A percentile compares a stretch with the other conserved stretches of the same genome.
Evolutionary conservation across 2,797 vertebrate species (phyloP).

Genomic region (Fistularia commersonii): DNA sequence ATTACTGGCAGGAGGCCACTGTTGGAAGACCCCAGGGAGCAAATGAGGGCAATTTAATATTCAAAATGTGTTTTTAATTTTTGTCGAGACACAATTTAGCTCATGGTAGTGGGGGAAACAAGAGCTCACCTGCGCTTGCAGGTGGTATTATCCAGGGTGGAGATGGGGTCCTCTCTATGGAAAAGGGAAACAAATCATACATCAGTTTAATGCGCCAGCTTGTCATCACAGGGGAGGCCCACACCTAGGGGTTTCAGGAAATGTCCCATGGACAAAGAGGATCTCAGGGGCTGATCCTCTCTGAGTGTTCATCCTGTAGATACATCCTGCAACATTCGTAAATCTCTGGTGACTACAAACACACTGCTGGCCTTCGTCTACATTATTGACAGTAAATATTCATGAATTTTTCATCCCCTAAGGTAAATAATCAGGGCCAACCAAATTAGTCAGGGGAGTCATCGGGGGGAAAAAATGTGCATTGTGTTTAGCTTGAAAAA

Average conservation of each 20-base stretch:
- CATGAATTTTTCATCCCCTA: too few species aligned
- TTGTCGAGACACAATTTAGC: background rate
- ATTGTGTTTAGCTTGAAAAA: too few species aligned
- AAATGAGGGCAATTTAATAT: background rate
- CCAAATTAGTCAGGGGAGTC: too few species aligned
- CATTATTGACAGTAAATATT: too few species aligned
- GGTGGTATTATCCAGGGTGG: constrained; percentile 52
- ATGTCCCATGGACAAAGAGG: constrained; percentile 14
- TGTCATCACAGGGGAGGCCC: background rate
- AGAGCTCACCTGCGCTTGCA: constrained; percentile 62
- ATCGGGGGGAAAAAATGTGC: too few species aligned
- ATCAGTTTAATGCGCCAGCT: constrained; percentile 9
- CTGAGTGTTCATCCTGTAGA: constrained; percentile 30
- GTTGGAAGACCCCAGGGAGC: background rate
- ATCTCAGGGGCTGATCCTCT: background rate
- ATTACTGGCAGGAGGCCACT: constrained; percentile 64
- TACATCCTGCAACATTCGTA: constrained; percentile 36
- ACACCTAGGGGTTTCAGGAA: constrained; percentile 10
- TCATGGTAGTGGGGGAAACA: background rate
- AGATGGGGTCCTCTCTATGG: constrained; percentile 59
- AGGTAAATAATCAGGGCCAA: too few species aligned
- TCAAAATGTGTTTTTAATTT: background rate
- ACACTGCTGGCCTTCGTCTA: background rate
- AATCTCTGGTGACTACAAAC: constrained; percentile 7
- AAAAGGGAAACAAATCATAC: constrained; percentile 24